Evolutionary conservation across 2,113 vertebrate genomes (phyloP).

Genomic region (Cyanoderma ruficeps): DNA sequence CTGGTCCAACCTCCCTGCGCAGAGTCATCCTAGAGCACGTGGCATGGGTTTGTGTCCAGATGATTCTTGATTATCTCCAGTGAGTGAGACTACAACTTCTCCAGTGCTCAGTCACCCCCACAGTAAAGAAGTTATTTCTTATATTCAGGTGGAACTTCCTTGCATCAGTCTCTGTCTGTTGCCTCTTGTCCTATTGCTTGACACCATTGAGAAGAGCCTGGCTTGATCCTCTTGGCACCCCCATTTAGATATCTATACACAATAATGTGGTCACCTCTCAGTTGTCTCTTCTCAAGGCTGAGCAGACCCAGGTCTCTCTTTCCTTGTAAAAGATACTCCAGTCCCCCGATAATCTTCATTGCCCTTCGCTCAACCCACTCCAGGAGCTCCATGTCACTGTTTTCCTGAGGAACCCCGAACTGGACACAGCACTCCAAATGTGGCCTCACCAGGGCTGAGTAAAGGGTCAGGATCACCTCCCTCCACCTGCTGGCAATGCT

Average conservation of each 20-base stretch:
- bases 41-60: background rate
- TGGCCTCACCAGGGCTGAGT: background rate
- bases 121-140: background rate
- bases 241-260: background rate
- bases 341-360: background rate
- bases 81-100: background rate
- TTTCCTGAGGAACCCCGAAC: background rate
- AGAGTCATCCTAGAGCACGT: background rate
- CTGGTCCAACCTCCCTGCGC: background rate
- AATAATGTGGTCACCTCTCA: background rate
- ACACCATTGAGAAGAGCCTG: background rate
- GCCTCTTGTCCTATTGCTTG: background rate
- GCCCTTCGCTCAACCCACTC: fast-evolving
- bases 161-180: background rate
- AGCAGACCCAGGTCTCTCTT: background rate
- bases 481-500: background rate
- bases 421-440: background rate
- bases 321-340: background rate
- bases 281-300: background rate
- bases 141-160: background rate
- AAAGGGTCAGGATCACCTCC: background rate
- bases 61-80: background rate
- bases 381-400: fast-evolving
- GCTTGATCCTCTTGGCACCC: no score
- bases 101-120: background rate